Percentiles rank a stretch among this genome's conserved stretches.
phyloP scores from a whole-genome alignment of 2,113 vertebrate species.

The Dissostichus mawsoni region DNA sequence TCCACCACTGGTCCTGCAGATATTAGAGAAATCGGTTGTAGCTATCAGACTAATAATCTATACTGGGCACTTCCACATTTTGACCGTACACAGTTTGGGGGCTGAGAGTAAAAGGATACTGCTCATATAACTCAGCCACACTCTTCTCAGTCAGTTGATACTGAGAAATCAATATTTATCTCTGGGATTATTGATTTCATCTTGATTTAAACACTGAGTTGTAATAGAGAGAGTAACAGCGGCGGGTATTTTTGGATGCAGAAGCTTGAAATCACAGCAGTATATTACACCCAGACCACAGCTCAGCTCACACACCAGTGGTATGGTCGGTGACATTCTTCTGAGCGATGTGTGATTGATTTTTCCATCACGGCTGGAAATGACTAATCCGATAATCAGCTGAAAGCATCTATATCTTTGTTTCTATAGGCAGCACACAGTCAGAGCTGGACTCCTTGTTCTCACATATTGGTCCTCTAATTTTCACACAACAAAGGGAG shows the following conservation, averaged over 20 bases:
- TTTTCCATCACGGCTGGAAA: conserved; percentile 66
- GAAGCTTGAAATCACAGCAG: conserved; percentile 3
- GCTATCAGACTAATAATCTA: conserved; percentile 10
- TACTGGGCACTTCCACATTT: background rate
- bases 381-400: conserved; percentile 58
- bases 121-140: conserved; percentile 31
- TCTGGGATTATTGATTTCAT: conserved; percentile 56
- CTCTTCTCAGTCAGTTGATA: conserved; percentile 12
- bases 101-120: background rate
- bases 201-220: conserved; percentile 62
- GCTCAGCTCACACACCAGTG: background rate
- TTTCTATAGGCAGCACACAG: conserved; percentile 41
- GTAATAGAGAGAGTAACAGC: conserved; percentile 13
- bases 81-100: background rate
- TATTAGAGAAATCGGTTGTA: conserved; percentile 29
- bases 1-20: background rate
- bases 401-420: conserved; percentile 13
- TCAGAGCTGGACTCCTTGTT: conserved; percentile 5
- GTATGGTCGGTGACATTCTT: conserved; percentile 15
- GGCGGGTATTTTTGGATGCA: background rate
- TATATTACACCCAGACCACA: background rate
- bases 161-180: conserved; percentile 66
- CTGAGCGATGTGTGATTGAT: conserved; percentile 36
- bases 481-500: background rate
- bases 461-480: conserved; percentile 18